A percentile compares a stretch with the other conserved stretches of the same genome.
phyloP scores from a whole-genome alignment of 2,113 vertebrate genomes.

The Polypterus senegalus region DNA sequence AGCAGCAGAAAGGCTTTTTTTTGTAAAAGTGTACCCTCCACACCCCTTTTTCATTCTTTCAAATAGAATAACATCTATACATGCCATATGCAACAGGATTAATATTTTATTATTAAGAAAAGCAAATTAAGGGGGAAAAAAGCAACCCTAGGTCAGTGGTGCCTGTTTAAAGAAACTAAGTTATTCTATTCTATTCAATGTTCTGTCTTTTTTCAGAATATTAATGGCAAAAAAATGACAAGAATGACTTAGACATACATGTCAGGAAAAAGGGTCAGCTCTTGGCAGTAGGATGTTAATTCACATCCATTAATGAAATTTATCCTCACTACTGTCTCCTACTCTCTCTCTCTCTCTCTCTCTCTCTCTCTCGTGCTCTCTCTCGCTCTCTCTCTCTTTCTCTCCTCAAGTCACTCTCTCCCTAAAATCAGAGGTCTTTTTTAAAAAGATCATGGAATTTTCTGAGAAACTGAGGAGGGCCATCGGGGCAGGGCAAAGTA shows the following conservation, averaged over 20 bases:
- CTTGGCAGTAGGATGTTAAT: slow-evolving; percentile 78
- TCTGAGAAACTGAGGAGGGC: slow-evolving; percentile 60
- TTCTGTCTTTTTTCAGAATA: slow-evolving; percentile 65
- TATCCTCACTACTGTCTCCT: slow-evolving; percentile 62
- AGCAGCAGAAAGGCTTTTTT: too few species aligned
- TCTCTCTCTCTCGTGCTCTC: too few species aligned
- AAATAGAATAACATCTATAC: slow-evolving; percentile 50
- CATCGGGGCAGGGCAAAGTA: slow-evolving; percentile 75
- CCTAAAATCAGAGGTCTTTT: slow-evolving; percentile 49
- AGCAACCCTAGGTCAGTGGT: slow-evolving; percentile 77
- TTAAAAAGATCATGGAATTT: slow-evolving; percentile 57
- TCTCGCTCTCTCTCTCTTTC: too few species aligned
- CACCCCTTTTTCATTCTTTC: slow-evolving; percentile 15
- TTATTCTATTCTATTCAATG: slow-evolving; percentile 66
- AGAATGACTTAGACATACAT: slow-evolving; percentile 71
- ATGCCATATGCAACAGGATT: slow-evolving; percentile 70
- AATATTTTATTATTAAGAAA: slow-evolving; percentile 94
- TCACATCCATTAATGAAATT: slow-evolving; percentile 85
- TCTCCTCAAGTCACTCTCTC: too few species aligned
- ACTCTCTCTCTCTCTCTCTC: slow-evolving; percentile 29
- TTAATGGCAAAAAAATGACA: slow-evolving; percentile 75
- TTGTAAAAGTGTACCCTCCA: too few species aligned
- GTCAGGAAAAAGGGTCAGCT: slow-evolving; percentile 82
- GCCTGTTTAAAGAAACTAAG: slow-evolving; percentile 77
- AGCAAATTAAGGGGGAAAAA: slow-evolving; percentile 77